These are phyloP conservation scores for Trissoscelio sp. DNA, from an alignment of 2,888 invertebrate genomes.

Conservation along the genomic window DNA sequence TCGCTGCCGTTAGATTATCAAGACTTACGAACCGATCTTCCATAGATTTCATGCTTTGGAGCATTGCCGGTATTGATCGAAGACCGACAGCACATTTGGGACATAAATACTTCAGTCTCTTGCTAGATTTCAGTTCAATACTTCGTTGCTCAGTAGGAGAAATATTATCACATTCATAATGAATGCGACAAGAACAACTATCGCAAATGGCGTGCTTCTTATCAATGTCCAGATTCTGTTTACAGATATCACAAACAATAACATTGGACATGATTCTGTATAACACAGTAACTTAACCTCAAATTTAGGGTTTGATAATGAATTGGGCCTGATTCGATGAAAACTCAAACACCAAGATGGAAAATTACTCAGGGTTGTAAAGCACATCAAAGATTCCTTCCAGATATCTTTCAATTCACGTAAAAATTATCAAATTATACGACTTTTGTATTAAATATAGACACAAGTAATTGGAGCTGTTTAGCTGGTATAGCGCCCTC, in stretches of 20 bases:
- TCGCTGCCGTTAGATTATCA: background rate
- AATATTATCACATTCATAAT: conserved; percentile 20
- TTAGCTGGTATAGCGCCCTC: too few species aligned
- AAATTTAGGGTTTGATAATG: too few species aligned
- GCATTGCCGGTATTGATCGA: background rate
- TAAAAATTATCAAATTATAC: too few species aligned
- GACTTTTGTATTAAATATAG: too few species aligned
- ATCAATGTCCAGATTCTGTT: background rate
- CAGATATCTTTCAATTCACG: too few species aligned
- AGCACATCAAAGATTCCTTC: too few species aligned
- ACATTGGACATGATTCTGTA: background rate
- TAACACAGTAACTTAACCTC: too few species aligned
- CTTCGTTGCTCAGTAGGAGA: conserved; percentile 8
- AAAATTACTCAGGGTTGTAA: too few species aligned
- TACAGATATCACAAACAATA: background rate
- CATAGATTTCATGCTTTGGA: background rate
- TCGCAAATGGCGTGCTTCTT: conserved; percentile 14
- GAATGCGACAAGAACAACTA: conserved; percentile 11
- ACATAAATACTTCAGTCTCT: conserved; percentile 9
- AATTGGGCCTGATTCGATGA: too few species aligned
- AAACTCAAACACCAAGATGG: too few species aligned
- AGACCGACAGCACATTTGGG: background rate
- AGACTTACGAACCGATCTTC: background rate
- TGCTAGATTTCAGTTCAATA: background rate
- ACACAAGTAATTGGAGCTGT: too few species aligned